Percentiles rank a stretch among this genome's conserved stretches.
Conservation (phyloP, 2,797 vertebrate genomes). For the Falco rusticolus region DNA sequence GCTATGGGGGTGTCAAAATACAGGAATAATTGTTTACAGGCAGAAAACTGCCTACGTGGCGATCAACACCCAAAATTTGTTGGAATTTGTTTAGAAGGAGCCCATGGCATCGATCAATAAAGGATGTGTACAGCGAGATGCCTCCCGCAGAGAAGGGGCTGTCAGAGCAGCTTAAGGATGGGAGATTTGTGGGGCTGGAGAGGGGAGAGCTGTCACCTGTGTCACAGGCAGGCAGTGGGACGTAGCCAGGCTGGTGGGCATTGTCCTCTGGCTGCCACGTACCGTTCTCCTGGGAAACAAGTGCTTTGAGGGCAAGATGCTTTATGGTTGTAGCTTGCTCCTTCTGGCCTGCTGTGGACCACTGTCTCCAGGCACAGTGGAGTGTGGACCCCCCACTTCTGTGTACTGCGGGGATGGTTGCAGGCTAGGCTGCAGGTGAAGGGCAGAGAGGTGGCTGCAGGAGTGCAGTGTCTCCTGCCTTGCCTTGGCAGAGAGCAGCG, state of each 20-base stretch:
- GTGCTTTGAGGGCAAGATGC: background rate
- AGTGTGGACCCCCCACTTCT: fast-evolving
- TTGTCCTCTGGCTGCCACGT: background rate
- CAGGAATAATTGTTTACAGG: background rate
- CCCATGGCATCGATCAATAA: fast-evolving
- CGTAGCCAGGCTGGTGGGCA: background rate
- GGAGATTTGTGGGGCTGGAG: background rate
- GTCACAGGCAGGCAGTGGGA: fast-evolving
- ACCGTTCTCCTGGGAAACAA: background rate
- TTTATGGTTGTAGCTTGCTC: background rate
- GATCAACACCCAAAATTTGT: background rate
- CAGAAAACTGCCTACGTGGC: background rate
- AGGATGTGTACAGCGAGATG: background rate
- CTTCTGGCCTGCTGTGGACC: background rate
- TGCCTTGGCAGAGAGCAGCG: background rate
- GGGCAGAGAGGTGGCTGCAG: background rate
- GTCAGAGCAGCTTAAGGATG: background rate
- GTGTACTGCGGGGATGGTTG: fast-evolving
- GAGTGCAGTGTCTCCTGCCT: background rate
- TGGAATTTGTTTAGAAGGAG: background rate
- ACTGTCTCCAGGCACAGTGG: fast-evolving
- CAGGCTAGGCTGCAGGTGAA: background rate
- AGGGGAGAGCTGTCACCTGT: background rate
- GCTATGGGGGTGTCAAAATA: background rate
- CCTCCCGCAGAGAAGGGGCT: background rate